Percentiles rank a stretch among this genome's conserved stretches.
phyloP scores from a whole-genome alignment of 2,113 vertebrate genomes.

The Chitala chitala region DNA sequence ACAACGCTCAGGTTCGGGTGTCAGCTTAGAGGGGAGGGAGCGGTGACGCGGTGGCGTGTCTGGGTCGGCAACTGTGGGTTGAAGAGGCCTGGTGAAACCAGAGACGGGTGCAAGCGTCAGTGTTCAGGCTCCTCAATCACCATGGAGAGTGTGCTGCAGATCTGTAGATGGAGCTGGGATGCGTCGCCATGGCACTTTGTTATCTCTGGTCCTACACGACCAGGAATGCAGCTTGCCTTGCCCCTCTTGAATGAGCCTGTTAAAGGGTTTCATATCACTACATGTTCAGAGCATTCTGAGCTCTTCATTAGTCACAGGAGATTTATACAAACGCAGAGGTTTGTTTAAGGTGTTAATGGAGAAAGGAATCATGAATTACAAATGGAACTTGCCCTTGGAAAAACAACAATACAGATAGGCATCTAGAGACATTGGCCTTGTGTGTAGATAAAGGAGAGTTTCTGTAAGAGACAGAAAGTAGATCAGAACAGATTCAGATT shows the following conservation, averaged over 20 bases:
- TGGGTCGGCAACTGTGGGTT: neutral
- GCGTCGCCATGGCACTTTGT: neutral
- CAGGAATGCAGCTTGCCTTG: neutral
- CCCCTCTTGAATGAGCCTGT: too few species aligned
- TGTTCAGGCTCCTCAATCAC: neutral
- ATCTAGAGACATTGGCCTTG: neutral
- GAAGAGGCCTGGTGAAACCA: constrained; percentile 3
- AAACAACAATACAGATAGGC: neutral
- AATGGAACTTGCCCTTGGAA: neutral
- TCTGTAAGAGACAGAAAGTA: neutral
- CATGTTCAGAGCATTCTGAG: neutral
- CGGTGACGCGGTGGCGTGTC: neutral
- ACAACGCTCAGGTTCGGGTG: neutral
- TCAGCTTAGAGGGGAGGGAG: neutral
- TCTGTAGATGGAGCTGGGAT: neutral
- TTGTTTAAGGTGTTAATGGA: neutral
- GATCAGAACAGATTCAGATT: neutral
- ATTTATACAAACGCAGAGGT: too few species aligned
- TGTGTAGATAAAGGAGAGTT: neutral
- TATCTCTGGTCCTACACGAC: neutral
- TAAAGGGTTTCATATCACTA: neutral
- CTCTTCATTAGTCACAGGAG: neutral
- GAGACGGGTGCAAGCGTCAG: constrained; percentile 10
- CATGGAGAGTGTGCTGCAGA: constrained; percentile 12
- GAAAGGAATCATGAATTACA: too few species aligned